These are phyloP conservation scores for Phrixothrix hirtus DNA, from an alignment of 2,888 invertebrate genomes.

Conservation along the genomic window DNA sequence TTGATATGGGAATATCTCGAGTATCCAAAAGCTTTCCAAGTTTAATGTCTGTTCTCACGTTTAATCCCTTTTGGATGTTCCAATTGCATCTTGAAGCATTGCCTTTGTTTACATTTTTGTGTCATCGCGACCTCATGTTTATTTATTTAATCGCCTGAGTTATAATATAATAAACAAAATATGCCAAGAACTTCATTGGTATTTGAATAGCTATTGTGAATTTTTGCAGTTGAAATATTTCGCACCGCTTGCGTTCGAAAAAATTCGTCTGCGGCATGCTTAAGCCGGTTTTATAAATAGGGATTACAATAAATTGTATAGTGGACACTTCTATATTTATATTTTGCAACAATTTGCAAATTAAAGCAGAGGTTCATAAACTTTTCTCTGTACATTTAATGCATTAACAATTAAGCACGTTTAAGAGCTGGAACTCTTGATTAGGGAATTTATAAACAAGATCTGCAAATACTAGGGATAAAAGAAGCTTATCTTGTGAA, in stretches of 20 bases:
- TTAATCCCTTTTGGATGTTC: conserved; percentile 14
- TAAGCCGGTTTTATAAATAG: conserved; percentile 30
- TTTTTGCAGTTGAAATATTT: conserved; percentile 20
- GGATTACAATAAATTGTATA: conserved; percentile 22
- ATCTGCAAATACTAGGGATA: background rate
- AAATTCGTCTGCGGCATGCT: conserved; percentile 19
- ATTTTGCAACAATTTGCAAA: conserved; percentile 12
- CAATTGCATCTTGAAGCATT: no score
- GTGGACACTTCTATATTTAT: conserved; percentile 11
- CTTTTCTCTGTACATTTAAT: no score
- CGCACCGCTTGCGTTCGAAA: conserved; percentile 15
- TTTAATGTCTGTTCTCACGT: conserved; percentile 16
- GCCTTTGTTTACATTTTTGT: conserved; percentile 12
- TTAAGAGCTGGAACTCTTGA: no score
- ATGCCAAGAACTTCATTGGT: conserved; percentile 7
- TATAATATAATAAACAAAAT: conserved; percentile 21
- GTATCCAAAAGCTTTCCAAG: background rate
- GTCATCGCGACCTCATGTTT: background rate
- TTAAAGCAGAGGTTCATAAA: no score
- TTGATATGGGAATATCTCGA: conserved; percentile 18
- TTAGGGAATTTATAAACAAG: no score
- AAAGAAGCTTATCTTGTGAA: background rate
- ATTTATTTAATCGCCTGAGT: no score
- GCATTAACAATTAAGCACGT: no score
- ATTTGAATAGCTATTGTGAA: conserved; percentile 14